Evolutionary conservation across 2,113 vertebrate genomes (phyloP).

Genomic region (Rafetus swinhoei): DNA sequence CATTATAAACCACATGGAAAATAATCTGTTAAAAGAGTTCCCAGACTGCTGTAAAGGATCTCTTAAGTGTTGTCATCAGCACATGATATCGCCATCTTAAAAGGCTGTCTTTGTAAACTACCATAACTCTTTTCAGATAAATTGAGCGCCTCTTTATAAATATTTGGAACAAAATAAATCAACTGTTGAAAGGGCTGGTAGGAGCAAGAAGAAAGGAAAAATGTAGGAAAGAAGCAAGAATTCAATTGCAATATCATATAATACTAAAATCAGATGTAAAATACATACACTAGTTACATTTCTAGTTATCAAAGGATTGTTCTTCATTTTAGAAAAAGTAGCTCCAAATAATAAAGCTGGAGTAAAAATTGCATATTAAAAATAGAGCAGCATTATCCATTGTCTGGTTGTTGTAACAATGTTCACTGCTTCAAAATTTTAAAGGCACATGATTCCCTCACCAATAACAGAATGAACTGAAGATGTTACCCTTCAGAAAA

Average conservation of each 20-base stretch:
- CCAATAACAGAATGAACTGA: background rate
- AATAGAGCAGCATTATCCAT: background rate
- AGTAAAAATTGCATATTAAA: background rate
- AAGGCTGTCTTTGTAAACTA: constrained; percentile 32
- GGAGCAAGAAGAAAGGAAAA: background rate
- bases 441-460: background rate
- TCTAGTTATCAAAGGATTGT: background rate
- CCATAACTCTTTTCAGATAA: background rate
- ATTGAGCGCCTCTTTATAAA: constrained; percentile 39
- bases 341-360: background rate
- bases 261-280: background rate
- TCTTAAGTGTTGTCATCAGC: rapidly evolving
- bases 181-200: constrained; percentile 37
- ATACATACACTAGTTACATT: background rate
- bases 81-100: background rate
- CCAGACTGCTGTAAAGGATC: background rate
- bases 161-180: constrained; percentile 51
- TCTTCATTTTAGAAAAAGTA: background rate
- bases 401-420: background rate
- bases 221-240: background rate
- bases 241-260: background rate
- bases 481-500: background rate
- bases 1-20: background rate
- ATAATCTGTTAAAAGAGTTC: background rate
- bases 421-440: background rate